Evolutionary conservation across 2,797 vertebrate species (phyloP), one percentile per base, ranked within the genome.

Genomic region (Calcarius lapponicus): DNA sequence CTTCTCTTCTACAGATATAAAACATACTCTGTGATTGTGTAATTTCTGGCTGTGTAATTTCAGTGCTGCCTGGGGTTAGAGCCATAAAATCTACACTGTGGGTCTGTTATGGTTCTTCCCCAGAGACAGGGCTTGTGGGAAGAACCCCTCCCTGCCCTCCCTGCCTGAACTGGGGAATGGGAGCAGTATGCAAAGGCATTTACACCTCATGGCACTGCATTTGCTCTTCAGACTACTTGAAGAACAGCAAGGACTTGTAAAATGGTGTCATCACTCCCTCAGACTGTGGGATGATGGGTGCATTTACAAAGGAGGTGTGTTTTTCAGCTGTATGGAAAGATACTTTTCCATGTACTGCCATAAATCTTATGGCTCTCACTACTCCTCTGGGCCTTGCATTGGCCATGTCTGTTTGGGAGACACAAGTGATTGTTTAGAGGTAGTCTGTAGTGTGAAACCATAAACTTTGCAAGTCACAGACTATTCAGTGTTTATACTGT

Each of bases 21-120:
- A 95, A 71, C 31, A 32, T 51, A 64, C 38, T 73, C 89, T 70
- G 42, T 4, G 2, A 47, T 36, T 86, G 73, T 65, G 45, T 71
- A 73, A 84, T 92, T 93, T 86, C 80, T 92, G 86, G 45, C 34
- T n/a, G 64, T n/a, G n/a, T n/a, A n/a, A n/a, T n/a, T 86, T 86
- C 66, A 50, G 0, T 50, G 67, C 38, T 88, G 64, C 73, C 86
- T 85, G 70, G 38, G 67, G 66, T 88, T 80, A 88, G 38, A 83
- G 45, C 62, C 43, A 92, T 80, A 84, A 88, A 95, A 84, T 57
- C 73, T 58, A 47, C 73, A 45, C 56, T 47, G 40, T 82, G 75
- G 67, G 50, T 74, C 83, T 86, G 10, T 88, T 70, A 73, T 11
- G 24, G 56, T 13, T 65, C 62, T 88, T 95, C 74, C 43, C 69